A percentile compares a stretch with the other conserved stretches of the same genome.
phyloP scores from a whole-genome alignment of 1,140 invertebrate species.

The Macrobrachium nipponense region DNA sequence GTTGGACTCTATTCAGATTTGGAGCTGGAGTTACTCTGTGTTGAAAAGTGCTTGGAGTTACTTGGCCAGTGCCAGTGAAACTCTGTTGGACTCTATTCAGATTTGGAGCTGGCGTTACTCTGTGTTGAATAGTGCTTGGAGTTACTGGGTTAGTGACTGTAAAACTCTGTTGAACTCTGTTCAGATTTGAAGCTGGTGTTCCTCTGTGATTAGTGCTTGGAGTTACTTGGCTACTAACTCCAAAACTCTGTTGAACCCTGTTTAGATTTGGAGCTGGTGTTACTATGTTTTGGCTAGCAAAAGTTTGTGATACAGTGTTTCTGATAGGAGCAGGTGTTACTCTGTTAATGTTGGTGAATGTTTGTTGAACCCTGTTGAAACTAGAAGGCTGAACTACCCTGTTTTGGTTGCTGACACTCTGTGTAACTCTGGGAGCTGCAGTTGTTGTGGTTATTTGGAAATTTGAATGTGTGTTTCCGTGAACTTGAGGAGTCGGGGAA shows the following conservation, averaged over 20 bases:
- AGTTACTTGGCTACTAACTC: neutral
- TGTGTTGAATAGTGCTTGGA: neutral
- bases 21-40: neutral
- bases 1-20: neutral
- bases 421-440: neutral
- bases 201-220: neutral
- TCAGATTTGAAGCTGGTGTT: neutral
- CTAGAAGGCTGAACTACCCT: slow-evolving; percentile 1
- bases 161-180: slow-evolving; percentile 17
- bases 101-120: neutral
- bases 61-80: neutral
- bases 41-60: neutral
- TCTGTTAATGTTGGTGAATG: slow-evolving; percentile 3
- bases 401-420: slow-evolving; percentile 13
- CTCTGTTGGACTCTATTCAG: neutral
- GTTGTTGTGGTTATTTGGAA: slow-evolving; percentile 8
- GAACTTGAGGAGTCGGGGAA: slow-evolving; percentile 14
- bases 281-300: neutral
- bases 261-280: neutral
- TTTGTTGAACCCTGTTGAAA: neutral
- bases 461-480: neutral
- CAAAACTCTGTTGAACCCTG: slow-evolving; percentile 1
- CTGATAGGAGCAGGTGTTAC: neutral
- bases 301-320: too few species aligned
- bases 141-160: neutral